phyloP scores from a whole-genome alignment of 2,888 invertebrate species.

The Himalopsyche tibetana region DNA sequence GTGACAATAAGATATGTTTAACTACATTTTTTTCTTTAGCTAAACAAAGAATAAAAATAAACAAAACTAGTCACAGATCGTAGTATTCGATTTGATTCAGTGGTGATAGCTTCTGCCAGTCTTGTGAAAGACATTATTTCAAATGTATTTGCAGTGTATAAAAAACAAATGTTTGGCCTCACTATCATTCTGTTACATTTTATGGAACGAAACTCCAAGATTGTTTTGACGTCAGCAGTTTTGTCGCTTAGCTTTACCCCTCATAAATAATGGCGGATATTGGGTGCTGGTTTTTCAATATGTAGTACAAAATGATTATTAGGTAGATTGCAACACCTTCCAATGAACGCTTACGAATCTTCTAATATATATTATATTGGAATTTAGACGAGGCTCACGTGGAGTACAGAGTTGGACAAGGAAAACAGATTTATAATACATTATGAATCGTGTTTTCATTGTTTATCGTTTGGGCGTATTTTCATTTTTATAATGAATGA shows the following conservation, averaged over 20 bases:
- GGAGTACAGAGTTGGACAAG: background rate
- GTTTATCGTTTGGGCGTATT: too few relatives aligned
- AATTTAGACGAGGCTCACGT: background rate
- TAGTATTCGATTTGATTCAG: too few relatives aligned
- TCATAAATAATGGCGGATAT: conserved; percentile 10
- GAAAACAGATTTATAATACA: too few relatives aligned
- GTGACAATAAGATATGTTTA: too few relatives aligned
- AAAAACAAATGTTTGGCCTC: background rate
- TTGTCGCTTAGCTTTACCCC: background rate
- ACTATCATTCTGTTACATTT: background rate
- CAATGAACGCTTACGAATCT: background rate
- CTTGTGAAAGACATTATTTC: too few relatives aligned
- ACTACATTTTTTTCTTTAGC: too few relatives aligned
- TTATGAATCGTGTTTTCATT: too few relatives aligned
- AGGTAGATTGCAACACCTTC: background rate
- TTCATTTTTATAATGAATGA: too few relatives aligned
- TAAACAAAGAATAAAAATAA: too few relatives aligned
- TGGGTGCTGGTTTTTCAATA: conserved; percentile 26
- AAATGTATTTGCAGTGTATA: too few relatives aligned
- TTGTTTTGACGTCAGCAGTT: conserved; percentile 1
- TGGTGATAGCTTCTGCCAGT: too few relatives aligned
- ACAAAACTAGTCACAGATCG: too few relatives aligned
- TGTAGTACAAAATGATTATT: conserved; percentile 15
- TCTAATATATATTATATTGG: background rate
- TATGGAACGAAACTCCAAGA: background rate